phyloP scores from a whole-genome alignment of 2,797 vertebrate genomes.

The Ptychobarbus kaznakovi region DNA sequence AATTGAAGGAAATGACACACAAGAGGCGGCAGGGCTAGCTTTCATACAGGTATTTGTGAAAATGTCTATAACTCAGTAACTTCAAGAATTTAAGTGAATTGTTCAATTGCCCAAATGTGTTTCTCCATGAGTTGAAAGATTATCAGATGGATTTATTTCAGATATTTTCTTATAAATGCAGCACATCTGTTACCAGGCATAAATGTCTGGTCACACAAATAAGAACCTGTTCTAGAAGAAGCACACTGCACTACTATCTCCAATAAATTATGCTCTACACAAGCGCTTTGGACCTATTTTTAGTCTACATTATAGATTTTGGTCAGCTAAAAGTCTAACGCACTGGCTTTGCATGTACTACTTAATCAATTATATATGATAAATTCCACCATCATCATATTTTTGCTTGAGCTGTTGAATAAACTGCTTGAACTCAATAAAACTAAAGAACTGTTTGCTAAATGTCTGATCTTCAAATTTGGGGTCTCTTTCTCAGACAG shows the following conservation, averaged over 20 bases:
- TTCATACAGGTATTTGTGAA: neutral
- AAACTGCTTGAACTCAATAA: neutral
- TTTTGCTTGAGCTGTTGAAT: neutral
- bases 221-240: neutral
- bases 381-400: neutral
- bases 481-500: neutral
- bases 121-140: neutral
- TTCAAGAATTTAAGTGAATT: neutral
- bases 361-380: no score
- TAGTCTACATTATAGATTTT: neutral
- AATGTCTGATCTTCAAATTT: neutral
- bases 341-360: neutral
- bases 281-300: neutral
- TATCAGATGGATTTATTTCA: conserved; percentile 8
- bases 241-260: neutral
- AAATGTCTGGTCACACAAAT: neutral
- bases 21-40: neutral
- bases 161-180: neutral
- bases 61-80: neutral
- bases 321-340: neutral
- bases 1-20: neutral
- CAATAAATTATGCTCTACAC: neutral
- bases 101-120: neutral
- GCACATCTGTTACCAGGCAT: neutral
- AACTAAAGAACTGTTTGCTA: neutral